These are phyloP conservation scores for Miopithecus talapoin DNA, from an alignment of 2,797 vertebrate genomes.

Conservation along the genomic window DNA sequence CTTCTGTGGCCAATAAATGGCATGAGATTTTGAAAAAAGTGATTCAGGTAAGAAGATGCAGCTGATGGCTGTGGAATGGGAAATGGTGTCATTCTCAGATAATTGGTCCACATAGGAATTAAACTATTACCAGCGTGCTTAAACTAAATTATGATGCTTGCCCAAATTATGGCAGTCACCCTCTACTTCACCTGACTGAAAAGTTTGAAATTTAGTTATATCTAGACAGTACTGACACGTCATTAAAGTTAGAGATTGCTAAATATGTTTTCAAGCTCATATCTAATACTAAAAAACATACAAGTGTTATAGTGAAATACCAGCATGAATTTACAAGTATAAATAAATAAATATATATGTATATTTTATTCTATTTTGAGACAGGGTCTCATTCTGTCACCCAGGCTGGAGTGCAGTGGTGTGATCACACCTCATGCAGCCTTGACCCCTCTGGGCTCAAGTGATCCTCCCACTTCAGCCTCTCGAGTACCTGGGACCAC, in stretches of 20 bases:
- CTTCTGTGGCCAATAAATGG: not conserved
- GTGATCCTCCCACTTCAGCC: too few species aligned
- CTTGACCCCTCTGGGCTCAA: too few species aligned
- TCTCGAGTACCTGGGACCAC: too few species aligned
- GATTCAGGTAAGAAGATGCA: slow-evolving; percentile 2
- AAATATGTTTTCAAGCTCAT: not conserved
- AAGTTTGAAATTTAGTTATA: not conserved
- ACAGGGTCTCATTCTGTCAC: too few species aligned
- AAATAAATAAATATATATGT: too few species aligned
- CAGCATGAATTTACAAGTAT: not conserved
- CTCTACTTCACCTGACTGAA: not conserved
- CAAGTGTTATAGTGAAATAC: not conserved
- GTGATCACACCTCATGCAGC: too few species aligned
- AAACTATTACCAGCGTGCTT: slow-evolving; percentile 12
- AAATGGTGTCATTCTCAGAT: not conserved
- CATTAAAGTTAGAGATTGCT: not conserved
- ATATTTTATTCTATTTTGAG: too few species aligned
- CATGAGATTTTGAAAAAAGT: not conserved
- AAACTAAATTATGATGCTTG: not conserved
- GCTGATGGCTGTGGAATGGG: not conserved
- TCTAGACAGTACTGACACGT: not conserved
- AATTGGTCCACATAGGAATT: not conserved
- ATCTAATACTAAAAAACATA: not conserved
- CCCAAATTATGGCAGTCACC: not conserved
- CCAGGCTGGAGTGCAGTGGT: too few species aligned